These are phyloP conservation scores for Aphyosemion australe DNA, from an alignment of 2,113 vertebrate genomes.

Conservation along the genomic window DNA sequence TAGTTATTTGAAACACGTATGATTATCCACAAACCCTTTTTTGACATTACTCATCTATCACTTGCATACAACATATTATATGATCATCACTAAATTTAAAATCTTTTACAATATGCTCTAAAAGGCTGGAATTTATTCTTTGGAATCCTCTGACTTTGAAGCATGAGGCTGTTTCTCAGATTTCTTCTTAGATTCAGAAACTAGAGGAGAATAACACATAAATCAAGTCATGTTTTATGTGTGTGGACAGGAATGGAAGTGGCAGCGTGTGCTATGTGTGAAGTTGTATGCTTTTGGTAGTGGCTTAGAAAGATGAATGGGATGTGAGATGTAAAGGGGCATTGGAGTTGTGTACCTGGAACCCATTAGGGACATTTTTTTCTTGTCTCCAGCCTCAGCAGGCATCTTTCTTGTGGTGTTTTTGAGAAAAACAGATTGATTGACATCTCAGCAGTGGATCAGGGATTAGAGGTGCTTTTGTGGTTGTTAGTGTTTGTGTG, in stretches of 20 bases:
- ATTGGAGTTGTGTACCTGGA: constrained; percentile 59
- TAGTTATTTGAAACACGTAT: too few relatives aligned
- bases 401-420: constrained; percentile 41
- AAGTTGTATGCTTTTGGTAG: constrained; percentile 17
- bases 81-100: too few relatives aligned
- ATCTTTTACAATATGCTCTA: too few relatives aligned
- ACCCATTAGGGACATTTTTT: constrained; percentile 59
- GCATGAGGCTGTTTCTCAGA: constrained; percentile 2
- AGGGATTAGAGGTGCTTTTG: constrained; percentile 54
- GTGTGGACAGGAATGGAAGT: constrained; percentile 16
- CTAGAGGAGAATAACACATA: constrained; percentile 3
- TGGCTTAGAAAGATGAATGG: constrained; percentile 35
- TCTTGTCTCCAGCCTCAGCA: constrained; percentile 52
- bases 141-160: background rate
- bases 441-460: constrained; percentile 55
- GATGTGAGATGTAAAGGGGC: constrained; percentile 41
- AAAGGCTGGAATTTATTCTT: too few relatives aligned
- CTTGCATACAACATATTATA: too few relatives aligned
- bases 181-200: constrained; percentile 9
- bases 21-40: too few relatives aligned
- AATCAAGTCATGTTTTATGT: constrained; percentile 5
- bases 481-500: constrained; percentile 51
- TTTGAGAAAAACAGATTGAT: constrained; percentile 43
- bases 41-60: too few relatives aligned
- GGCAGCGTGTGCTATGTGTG: constrained; percentile 9